phyloP scores from a whole-genome alignment of 2,888 invertebrate species.

The Pachydiplax longipennis region DNA sequence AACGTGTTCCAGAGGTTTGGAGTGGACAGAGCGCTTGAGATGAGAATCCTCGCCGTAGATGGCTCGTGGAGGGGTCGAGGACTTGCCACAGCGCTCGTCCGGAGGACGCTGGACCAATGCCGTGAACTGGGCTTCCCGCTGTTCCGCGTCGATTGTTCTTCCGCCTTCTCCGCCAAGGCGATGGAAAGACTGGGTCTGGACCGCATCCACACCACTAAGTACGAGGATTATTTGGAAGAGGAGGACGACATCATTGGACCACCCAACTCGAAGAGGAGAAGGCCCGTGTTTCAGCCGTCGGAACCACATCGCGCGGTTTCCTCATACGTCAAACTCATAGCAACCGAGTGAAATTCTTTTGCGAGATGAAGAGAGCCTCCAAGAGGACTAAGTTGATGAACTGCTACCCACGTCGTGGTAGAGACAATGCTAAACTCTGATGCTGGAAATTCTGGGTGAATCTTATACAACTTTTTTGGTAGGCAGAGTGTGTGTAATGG shows the following conservation, averaged over 20 bases:
- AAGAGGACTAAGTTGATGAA: too few species aligned
- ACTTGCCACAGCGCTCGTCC: slow-evolving; percentile 69
- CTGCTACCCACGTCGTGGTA: too few species aligned
- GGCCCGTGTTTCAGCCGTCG: slow-evolving; percentile 70
- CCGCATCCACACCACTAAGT: slow-evolving; percentile 70
- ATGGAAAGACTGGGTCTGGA: slow-evolving; percentile 76
- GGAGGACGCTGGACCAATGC: slow-evolving; percentile 67
- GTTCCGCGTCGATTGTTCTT: slow-evolving; percentile 77
- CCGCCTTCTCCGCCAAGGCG: slow-evolving; percentile 77
- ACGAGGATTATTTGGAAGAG: slow-evolving; percentile 68
- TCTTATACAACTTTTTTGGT: too few species aligned
- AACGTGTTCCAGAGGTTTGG: slow-evolving; percentile 58
- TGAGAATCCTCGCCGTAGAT: slow-evolving; percentile 74
- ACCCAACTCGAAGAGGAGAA: neutral
- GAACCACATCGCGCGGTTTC: slow-evolving; percentile 69
- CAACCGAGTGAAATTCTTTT: neutral
- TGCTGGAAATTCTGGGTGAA: too few species aligned
- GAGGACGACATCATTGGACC: neutral
- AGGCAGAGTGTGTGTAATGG: too few species aligned
- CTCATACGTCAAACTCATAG: slow-evolving; percentile 66
- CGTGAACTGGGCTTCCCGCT: slow-evolving; percentile 65
- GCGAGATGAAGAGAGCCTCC: neutral
- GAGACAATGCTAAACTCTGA: too few species aligned
- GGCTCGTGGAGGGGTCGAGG: slow-evolving; percentile 71
- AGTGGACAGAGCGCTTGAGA: slow-evolving; percentile 65